Evolutionary conservation across 1,140 invertebrate genomes (phyloP).

Genomic region (Drosophila insularis): DNA sequence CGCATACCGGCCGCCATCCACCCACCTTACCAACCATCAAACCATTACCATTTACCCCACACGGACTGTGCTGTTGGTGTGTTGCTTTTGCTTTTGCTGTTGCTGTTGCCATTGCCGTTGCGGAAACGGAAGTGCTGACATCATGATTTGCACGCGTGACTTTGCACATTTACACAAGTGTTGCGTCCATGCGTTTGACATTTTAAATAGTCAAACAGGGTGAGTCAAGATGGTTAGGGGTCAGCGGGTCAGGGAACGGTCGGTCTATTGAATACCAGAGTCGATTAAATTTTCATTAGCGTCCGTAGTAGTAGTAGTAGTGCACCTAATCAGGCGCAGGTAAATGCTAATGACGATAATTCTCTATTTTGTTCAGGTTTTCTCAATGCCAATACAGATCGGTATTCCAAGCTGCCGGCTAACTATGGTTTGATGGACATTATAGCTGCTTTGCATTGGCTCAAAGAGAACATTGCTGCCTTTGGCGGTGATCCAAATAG

Average conservation of each 20-base stretch:
- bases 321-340: conserved; percentile 46
- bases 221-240: neutral
- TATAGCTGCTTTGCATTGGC: conserved; percentile 95
- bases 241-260: neutral
- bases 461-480: conserved; percentile 95
- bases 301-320: conserved; percentile 14
- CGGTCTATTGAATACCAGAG: conserved; percentile 23
- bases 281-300: conserved; percentile 66
- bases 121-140: conserved; percentile 79
- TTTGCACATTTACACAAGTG: conserved; percentile 62
- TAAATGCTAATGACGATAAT: conserved; percentile 55
- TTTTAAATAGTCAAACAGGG: conserved; percentile 53
- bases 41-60: neutral
- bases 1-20: neutral
- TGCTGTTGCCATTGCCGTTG: conserved; percentile 32
- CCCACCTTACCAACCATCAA: no score
- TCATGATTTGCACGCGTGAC: conserved; percentile 80
- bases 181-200: conserved; percentile 53
- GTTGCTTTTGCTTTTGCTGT: neutral
- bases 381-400: conserved; percentile 93
- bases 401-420: conserved; percentile 90
- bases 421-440: conserved; percentile 98
- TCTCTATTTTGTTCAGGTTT: conserved; percentile 86
- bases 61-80: conserved; percentile 4
- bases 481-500: conserved; percentile 96